A percentile compares a stretch with the other conserved stretches of the same genome.
phyloP scores from a whole-genome alignment of 2,888 invertebrate genomes.

The Agonum fuliginosum region DNA sequence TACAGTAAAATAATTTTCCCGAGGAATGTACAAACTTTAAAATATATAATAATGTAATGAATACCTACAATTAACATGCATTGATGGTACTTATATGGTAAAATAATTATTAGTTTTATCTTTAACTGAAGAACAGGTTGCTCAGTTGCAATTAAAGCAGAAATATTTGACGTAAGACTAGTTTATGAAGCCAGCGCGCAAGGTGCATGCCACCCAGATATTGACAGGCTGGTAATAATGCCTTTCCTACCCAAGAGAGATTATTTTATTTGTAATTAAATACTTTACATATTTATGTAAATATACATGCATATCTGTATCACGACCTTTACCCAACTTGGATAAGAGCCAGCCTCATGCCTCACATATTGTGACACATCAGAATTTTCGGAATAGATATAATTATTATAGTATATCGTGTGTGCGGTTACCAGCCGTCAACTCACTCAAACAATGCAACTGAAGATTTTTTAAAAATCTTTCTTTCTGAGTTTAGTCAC shows the following conservation, averaged over 20 bases:
- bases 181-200: conserved; percentile 7
- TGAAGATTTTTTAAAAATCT: too few relatives aligned
- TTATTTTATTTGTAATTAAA: conserved; percentile 6
- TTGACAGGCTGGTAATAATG: conserved; percentile 28
- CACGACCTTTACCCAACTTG: too few relatives aligned
- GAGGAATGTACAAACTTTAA: conserved; percentile 25
- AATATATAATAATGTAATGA: conserved; percentile 36
- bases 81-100: conserved; percentile 45
- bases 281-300: conserved; percentile 20
- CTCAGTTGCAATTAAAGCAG: conserved; percentile 21
- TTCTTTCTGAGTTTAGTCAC: too few relatives aligned
- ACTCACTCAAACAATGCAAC: too few relatives aligned
- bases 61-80: conserved; percentile 42
- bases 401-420: too few relatives aligned
- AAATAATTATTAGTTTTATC: conserved; percentile 38
- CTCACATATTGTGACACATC: too few relatives aligned
- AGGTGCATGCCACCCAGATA: conserved; percentile 28
- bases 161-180: conserved; percentile 34
- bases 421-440: too few relatives aligned
- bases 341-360: too few relatives aligned
- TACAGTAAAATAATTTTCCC: conserved; percentile 27
- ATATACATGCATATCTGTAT: background rate
- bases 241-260: conserved; percentile 6
- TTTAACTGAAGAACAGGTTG: conserved; percentile 39
- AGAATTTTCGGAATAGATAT: too few relatives aligned